A percentile compares a stretch with the other conserved stretches of the same genome.
Evolutionary conservation across 37 sponge, comb jelly and placozoan species (phyloP).

Genomic region (Chondrosia reniformis): DNA sequence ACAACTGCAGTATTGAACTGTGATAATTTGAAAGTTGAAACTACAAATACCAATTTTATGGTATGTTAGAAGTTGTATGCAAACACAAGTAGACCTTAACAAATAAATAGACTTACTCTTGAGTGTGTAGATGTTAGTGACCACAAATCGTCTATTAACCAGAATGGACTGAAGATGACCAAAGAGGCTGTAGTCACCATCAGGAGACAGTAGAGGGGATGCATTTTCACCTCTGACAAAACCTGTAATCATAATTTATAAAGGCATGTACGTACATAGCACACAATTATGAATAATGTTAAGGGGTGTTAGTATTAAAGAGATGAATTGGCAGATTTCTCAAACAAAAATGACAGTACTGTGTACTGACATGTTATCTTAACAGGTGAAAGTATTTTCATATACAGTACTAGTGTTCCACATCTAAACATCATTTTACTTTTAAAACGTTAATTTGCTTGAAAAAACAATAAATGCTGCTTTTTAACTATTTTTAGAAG

Average conservation of each 20-base stretch:
- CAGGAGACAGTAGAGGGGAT: conserved; percentile 59
- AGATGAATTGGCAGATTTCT: too few species aligned
- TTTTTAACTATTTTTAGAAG: not conserved
- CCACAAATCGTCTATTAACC: conserved; percentile 74
- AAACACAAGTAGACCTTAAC: conserved; percentile 7
- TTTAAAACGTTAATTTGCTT: not conserved
- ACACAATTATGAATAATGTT: too few species aligned
- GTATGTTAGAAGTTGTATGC: conserved; percentile 4
- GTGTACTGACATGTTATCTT: too few species aligned
- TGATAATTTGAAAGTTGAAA: not conserved
- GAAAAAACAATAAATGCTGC: not conserved
- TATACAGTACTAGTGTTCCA: too few species aligned
- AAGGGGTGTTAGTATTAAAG: too few species aligned
- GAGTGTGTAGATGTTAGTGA: conserved; percentile 2
- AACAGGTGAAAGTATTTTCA: too few species aligned
- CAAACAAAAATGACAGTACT: too few species aligned
- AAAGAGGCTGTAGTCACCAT: conserved; percentile 38
- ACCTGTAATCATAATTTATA: too few species aligned
- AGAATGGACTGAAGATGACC: conserved; percentile 55
- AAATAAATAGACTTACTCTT: conserved; percentile 5
- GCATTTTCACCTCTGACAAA: conserved; percentile 53
- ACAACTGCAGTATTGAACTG: too few species aligned
- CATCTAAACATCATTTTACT: too few species aligned
- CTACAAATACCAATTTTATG: too few species aligned
- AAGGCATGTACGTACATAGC: too few species aligned